Percentiles rank a stretch among this genome's conserved stretches.
phyloP scores from a whole-genome alignment of 2,888 invertebrate genomes.

The Cantharis flavilabris region DNA sequence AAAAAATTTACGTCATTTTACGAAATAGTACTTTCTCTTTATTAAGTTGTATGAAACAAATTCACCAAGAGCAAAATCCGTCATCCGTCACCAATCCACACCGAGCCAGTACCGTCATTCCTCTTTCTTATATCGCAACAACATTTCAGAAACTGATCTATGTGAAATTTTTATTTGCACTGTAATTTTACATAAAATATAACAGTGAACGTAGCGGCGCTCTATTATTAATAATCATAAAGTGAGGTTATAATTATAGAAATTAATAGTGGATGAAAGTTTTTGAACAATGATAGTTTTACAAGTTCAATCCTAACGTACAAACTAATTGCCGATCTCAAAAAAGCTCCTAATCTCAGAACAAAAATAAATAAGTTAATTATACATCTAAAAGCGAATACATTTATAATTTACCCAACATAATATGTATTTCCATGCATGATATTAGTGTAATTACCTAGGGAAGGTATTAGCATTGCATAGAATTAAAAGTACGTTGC shows the following conservation, averaged over 20 bases:
- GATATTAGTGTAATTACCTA: slow-evolving; percentile 14
- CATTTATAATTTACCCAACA: slow-evolving; percentile 9
- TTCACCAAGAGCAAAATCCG: too few relatives aligned
- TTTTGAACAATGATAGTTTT: not conserved
- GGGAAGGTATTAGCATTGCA: slow-evolving; percentile 9
- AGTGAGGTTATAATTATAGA: not conserved
- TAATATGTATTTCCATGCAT: slow-evolving; percentile 14
- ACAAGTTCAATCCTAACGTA: not conserved
- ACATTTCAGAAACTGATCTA: not conserved
- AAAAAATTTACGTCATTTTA: not conserved
- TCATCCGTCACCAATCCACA: too few relatives aligned
- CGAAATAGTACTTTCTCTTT: not conserved
- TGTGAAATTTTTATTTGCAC: not conserved
- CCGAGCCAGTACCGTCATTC: too few relatives aligned
- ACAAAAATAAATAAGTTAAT: not conserved
- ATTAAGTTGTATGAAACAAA: not conserved
- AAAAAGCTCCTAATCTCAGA: not conserved
- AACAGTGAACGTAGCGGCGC: not conserved
- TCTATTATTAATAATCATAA: not conserved
- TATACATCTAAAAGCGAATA: slow-evolving; percentile 6
- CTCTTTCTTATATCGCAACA: not conserved
- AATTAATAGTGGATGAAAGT: not conserved
- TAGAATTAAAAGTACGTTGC: slow-evolving; percentile 7
- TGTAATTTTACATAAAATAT: not conserved
- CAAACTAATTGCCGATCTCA: not conserved